Conservation (phyloP, 1,140 invertebrate genomes). For the Calosoma granatense region DNA sequence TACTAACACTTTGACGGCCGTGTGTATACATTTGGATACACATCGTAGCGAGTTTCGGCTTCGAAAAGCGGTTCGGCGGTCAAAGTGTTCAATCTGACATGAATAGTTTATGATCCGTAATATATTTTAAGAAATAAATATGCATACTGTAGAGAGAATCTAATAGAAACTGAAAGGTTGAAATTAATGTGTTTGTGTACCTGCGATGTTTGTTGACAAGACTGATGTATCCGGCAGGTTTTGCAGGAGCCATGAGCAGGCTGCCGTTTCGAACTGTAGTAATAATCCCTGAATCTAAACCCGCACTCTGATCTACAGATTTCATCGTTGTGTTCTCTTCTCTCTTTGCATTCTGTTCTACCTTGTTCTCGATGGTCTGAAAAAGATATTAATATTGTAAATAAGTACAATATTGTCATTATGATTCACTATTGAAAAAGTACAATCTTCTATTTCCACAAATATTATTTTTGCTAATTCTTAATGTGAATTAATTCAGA, state of each 20-base stretch:
- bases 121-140: too few species aligned
- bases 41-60: too few species aligned
- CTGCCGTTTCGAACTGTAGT: background rate
- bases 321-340: background rate
- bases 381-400: background rate
- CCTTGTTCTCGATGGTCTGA: background rate
- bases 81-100: too few species aligned
- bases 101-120: too few species aligned
- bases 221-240: background rate
- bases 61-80: too few species aligned
- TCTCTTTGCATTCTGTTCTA: background rate
- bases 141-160: too few species aligned
- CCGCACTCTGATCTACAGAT: background rate
- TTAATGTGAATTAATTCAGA: background rate
- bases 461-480: background rate
- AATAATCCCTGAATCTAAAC: background rate
- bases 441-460: background rate
- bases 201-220: background rate
- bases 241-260: background rate
- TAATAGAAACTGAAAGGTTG: too few species aligned
- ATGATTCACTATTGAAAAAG: too few species aligned
- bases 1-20: too few species aligned
- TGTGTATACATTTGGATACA: too few species aligned
- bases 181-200: too few species aligned
- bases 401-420: background rate